These are phyloP conservation scores for Toxotes lorentzi DNA, from an alignment of 2,797 vertebrate genomes.

Conservation along the genomic window DNA sequence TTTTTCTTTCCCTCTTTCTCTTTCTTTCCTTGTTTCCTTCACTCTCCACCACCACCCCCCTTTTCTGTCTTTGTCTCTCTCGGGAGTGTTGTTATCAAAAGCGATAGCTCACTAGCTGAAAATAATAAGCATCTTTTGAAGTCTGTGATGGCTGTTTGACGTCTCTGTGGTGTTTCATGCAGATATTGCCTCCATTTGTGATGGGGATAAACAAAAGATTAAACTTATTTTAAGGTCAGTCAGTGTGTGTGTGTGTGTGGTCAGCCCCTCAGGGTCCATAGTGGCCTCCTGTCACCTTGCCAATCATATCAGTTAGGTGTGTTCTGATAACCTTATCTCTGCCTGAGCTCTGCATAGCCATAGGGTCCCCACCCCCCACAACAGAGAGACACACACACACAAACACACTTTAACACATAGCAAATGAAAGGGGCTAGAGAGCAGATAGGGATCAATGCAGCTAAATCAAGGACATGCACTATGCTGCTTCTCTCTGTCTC, in stretches of 20 bases:
- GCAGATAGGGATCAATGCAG: conserved; percentile 81
- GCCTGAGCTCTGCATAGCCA: conserved; percentile 78
- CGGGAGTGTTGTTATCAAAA: conserved; percentile 72
- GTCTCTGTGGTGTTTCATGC: conserved; percentile 75
- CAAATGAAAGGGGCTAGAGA: conserved; percentile 76
- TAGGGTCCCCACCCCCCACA: conserved; percentile 52
- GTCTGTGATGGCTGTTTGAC: conserved; percentile 67
- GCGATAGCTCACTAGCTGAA: conserved; percentile 68
- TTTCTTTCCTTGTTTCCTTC: conserved; percentile 51
- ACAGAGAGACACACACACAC: conserved; percentile 31
- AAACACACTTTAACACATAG: conserved; percentile 61
- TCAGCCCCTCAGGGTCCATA: conserved; percentile 58
- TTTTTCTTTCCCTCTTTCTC: conserved; percentile 29
- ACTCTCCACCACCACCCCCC: conserved; percentile 2
- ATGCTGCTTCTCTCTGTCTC: conserved; percentile 79
- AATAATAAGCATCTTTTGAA: conserved; percentile 77
- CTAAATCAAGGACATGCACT: conserved; percentile 84
- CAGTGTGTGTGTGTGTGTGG: conserved; percentile 26
- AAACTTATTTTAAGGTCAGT: conserved; percentile 77
- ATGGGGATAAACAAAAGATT: conserved; percentile 81
- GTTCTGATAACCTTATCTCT: conserved; percentile 84
- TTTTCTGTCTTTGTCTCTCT: conserved; percentile 56
- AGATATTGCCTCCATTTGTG: conserved; percentile 78
- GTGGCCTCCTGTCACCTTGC: conserved; percentile 81
- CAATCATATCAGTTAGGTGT: conserved; percentile 83